Evolutionary conservation across 92 coral and sea anemone species (phyloP).

Genomic region (Muricea muricata): DNA sequence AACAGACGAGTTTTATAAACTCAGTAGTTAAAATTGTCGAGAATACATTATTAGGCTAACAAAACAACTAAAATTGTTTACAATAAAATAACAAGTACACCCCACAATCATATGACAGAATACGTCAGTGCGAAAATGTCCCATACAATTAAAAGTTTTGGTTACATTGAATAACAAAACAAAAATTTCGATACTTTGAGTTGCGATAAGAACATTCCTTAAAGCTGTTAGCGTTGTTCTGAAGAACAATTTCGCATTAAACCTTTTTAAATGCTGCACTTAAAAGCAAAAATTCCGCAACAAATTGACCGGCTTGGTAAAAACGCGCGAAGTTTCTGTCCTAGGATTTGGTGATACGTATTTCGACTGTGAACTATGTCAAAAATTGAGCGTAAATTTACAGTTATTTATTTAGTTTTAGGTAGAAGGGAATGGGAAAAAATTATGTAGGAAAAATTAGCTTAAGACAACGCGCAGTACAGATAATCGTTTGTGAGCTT

Average conservation of each 20-base stretch:
- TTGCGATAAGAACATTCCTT: neutral
- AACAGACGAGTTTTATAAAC: neutral
- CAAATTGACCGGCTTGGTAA: neutral
- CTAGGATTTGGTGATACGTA: neutral
- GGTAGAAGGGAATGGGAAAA: neutral
- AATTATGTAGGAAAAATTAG: constrained; percentile 24
- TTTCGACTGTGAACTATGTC: neutral
- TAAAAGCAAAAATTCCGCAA: neutral
- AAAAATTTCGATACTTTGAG: neutral
- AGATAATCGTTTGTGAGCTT: constrained; percentile 39
- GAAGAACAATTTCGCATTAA: neutral
- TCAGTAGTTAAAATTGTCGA: neutral
- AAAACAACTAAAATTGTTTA: too few relatives aligned
- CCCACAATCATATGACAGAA: too few relatives aligned
- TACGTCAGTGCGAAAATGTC: too few relatives aligned
- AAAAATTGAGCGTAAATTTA: neutral
- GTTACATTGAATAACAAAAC: neutral
- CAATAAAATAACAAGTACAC: too few relatives aligned
- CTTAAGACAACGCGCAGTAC: constrained; percentile 8
- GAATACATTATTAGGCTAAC: too few relatives aligned
- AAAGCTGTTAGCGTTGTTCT: neutral
- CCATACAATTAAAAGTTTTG: neutral
- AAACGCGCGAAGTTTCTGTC: neutral
- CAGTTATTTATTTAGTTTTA: neutral
- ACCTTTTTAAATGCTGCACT: neutral